Evolutionary conservation across 1,140 invertebrate genomes (phyloP), one percentile per base, ranked within the genome.

Genomic region (Musca vetustissima): DNA sequence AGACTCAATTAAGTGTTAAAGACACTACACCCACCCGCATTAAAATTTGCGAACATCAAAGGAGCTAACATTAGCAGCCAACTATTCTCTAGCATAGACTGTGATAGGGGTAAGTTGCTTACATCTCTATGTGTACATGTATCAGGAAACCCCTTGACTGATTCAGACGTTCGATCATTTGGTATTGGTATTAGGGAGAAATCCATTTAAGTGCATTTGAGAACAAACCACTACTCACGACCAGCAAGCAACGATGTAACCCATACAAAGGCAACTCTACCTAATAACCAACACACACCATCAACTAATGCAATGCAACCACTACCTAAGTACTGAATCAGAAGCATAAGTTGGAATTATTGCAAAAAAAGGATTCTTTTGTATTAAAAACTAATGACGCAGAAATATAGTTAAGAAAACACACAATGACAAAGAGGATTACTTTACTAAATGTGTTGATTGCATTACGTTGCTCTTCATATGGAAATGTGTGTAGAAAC

Each of bases 1-100:
- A 21, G 57, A n/a, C 36, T 61, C 57, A 61, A 61, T 61, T 61
- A 43, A 61, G 57, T 61, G 57, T 61, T 61, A 61, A 61, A 36
- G 57, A 43, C 57, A 61, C 28, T 36, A 61, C 15, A 36, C 28
- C 36, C 28, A 36, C 19, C 4, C 4, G 4, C 8, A 61, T 36
- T 11, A 43, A 55, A 17, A 61, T 11, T 17, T 36, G 4, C 2
- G 22, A 19, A 32, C 28, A 21, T 43, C 24, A 59, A 17, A 59
- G 21, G 49, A 52, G 1, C n/a, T 11, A 43, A 6, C 36, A 43
- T 43, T 43, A 43, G 24, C 24, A 19, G 21, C 17, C n/a, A n/a
- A n/a, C n/a, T n/a, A n/a, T n/a, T n/a, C 21, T 28, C 15, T 59
- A 9, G 15, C 28, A 43, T 4, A 61, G 28, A 61, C 8, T 28